Conservation (phyloP, 2,113 vertebrate genomes). For the Anarhynchus alexandrinus region DNA sequence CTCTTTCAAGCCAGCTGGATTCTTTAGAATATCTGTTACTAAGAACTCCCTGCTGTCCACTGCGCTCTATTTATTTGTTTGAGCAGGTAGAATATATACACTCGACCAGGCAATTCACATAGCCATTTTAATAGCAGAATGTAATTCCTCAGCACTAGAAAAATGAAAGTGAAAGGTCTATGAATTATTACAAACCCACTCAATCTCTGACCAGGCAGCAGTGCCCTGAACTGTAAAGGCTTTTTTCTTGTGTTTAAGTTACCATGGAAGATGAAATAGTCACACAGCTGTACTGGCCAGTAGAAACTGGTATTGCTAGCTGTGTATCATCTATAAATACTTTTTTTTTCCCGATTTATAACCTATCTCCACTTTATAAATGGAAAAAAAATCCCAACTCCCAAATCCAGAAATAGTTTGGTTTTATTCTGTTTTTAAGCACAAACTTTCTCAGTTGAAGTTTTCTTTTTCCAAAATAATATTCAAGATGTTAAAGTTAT, state of each 20-base stretch:
- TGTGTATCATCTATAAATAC: conserved; percentile 81
- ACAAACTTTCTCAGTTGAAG: not conserved
- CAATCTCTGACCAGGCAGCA: conserved; percentile 68
- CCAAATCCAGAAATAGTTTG: not conserved
- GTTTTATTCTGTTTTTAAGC: not conserved
- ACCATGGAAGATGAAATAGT: conserved; percentile 93
- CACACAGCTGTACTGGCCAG: conserved; percentile 71
- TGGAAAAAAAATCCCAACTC: conserved; percentile 50
- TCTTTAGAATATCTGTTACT: not conserved
- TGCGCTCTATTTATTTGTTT: not conserved
- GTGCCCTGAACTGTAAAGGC: conserved; percentile 80
- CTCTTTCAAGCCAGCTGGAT: not conserved
- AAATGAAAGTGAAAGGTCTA: conserved; percentile 82
- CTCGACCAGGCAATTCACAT: not conserved
- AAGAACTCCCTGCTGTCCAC: not conserved
- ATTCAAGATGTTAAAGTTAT: not conserved
- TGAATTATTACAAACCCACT: conserved; percentile 88
- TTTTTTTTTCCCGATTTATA: conserved; percentile 77
- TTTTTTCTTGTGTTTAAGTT: conserved; percentile 90
- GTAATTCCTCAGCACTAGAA: conserved; percentile 80
- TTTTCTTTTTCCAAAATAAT: not conserved
- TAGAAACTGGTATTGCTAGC: conserved; percentile 71
- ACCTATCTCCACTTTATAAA: conserved; percentile 74
- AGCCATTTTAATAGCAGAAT: conserved; percentile 78
- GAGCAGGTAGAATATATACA: not conserved